phyloP scores from a whole-genome alignment of 2,888 invertebrate species.

The Neoscelio sp. region DNA sequence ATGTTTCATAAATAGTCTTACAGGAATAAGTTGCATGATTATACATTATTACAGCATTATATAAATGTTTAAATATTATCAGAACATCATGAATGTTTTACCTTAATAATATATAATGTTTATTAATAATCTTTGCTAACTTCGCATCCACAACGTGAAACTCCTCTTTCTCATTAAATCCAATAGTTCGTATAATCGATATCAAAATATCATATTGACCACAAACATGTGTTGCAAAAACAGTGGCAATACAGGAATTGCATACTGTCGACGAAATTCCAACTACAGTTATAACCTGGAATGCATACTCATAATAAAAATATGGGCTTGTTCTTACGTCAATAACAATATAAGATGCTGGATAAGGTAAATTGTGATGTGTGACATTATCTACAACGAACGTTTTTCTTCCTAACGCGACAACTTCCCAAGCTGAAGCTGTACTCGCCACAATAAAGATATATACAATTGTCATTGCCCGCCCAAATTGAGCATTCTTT shows the following conservation, averaged over 20 bases:
- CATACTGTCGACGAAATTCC: neutral
- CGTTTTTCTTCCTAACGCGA: neutral
- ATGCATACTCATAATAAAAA: neutral
- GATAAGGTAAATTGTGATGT: neutral
- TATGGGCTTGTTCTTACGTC: neutral
- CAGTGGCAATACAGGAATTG: neutral
- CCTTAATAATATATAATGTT: no score
- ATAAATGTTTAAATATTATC: no score
- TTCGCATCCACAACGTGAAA: no score
- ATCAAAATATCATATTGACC: neutral
- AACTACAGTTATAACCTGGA: neutral
- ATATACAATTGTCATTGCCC: neutral
- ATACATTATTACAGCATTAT: no score
- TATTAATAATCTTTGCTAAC: no score
- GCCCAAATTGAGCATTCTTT: neutral
- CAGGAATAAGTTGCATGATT: no score
- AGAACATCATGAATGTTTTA: no score
- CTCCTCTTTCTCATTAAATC: no score
- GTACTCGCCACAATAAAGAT: neutral
- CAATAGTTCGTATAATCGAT: neutral
- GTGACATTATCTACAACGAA: neutral
- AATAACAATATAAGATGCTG: neutral
- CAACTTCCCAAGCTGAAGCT: neutral
- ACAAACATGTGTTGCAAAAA: neutral
- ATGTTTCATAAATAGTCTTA: no score